A percentile compares a stretch with the other conserved stretches of the same genome.
Evolutionary conservation across 2,797 vertebrate genomes (phyloP).

Genomic region (Crenuchus spilurus): DNA sequence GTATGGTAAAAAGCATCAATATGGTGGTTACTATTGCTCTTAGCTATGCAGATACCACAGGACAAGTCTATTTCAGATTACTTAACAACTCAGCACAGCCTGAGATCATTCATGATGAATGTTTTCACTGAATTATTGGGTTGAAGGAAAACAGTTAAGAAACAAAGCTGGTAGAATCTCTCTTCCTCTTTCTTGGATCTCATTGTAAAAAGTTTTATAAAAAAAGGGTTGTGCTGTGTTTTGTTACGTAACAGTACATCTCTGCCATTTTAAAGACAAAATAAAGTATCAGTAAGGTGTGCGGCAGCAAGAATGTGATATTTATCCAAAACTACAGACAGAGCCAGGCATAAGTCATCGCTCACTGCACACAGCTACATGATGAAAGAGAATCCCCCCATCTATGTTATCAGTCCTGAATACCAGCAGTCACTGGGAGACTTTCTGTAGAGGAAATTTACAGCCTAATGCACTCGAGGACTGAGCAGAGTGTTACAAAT

Average conservation of each 20-base stretch:
- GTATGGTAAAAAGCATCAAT: too few relatives aligned
- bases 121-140: too few relatives aligned
- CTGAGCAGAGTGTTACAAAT: not conserved
- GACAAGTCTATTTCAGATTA: too few relatives aligned
- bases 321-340: conserved; percentile 40
- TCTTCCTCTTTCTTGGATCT: not conserved
- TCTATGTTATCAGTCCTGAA: conserved; percentile 38
- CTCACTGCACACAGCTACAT: conserved; percentile 5
- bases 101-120: too few relatives aligned
- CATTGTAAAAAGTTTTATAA: not conserved
- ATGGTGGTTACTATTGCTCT: too few relatives aligned
- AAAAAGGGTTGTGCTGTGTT: not conserved
- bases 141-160: too few relatives aligned
- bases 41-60: too few relatives aligned
- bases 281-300: conserved; percentile 17
- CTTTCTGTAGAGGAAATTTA: conserved; percentile 33
- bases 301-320: conserved; percentile 35
- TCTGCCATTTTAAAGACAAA: not conserved
- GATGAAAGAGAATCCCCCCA: conserved; percentile 49
- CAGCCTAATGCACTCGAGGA: not conserved
- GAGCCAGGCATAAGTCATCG: conserved; percentile 40
- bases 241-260: not conserved
- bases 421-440: conserved; percentile 41
- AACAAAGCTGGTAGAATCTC: not conserved
- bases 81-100: too few relatives aligned